These are phyloP conservation scores for Irena cyanogastra DNA, from an alignment of 2,113 vertebrate genomes.

Conservation along the genomic window DNA sequence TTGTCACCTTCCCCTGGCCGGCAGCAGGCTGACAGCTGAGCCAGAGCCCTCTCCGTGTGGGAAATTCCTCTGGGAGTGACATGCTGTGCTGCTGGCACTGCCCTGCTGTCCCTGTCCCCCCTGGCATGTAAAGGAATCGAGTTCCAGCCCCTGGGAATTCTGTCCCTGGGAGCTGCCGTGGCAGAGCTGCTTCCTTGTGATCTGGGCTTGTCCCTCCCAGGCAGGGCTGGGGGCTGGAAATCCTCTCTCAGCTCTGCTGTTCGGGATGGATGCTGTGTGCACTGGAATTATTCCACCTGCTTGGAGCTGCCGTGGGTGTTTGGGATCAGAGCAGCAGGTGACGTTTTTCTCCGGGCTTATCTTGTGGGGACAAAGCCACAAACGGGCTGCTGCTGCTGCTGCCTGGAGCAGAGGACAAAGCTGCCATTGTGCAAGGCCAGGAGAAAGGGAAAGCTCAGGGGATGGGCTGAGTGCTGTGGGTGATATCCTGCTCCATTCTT, in stretches of 20 bases:
- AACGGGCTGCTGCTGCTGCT: not conserved
- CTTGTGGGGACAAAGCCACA: not conserved
- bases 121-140: not conserved
- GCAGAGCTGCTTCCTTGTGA: not conserved
- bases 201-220: not conserved
- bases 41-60: fast-evolving
- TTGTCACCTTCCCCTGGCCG: not conserved
- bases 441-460: not conserved
- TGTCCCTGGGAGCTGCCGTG: not conserved
- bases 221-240: not conserved
- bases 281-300: not conserved
- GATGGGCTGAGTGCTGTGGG: not conserved
- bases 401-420: not conserved
- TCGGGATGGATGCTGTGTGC: not conserved
- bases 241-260: not conserved
- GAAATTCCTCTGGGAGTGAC: not conserved
- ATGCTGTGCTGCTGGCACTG: not conserved
- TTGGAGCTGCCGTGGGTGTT: not conserved
- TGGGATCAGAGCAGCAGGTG: not conserved
- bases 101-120: not conserved
- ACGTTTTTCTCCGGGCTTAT: conserved; percentile 33
- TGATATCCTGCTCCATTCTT: not conserved
- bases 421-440: not conserved
- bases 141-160: not conserved
- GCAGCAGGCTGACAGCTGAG: not conserved